Evolutionary conservation across 53 echinoderm and acorn worm genomes (phyloP), one percentile per base, ranked within the genome.

Genomic region (Crossaster papposus): DNA sequence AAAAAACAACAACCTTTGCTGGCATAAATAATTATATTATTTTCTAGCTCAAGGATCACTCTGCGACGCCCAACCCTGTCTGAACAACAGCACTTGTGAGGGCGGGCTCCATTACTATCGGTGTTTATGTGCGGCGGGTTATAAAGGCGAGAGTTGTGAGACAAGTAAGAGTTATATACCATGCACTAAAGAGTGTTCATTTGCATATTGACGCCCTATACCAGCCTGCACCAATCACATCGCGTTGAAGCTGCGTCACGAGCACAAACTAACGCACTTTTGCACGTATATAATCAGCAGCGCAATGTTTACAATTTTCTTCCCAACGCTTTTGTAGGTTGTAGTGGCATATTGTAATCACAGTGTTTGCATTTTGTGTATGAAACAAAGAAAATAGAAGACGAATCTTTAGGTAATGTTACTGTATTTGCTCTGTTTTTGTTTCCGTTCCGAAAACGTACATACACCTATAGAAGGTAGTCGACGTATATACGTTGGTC

Each of bases 21-120:
- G n/a, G n/a, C n/a, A n/a, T n/a, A n/a, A n/a, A n/a, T 9, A 44
- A 62, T 14, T 62, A 9, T 62, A 20, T 20, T 23, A 3, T 8
- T 8, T 23, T 30, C 18, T 83, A 85, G 85, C 26, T 72, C 50
- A 32, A 34, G 36, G 28, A 77, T 75, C 87, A 32, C 58, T 76
- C 24, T 87, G 87, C 77, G 87, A 87, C 15, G 63, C 87, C 37
- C 18, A 77, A 1, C 87, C 87, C 2, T 87, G 87, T 34, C 33
- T 51, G 53, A 53, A 77, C 34, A 87, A 87, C 77, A 38, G 87
- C 55, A 87, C 76, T 0, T 87, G 87, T 36, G 23, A 13, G 6
- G 87, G 63, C 17, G 76, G 63, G 6, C 55, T 20, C 12, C 14
- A 75, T 72, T 75, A 58, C 76, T 87, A 76, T 58, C 58, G 76